phyloP scores from a whole-genome alignment of 2,797 vertebrate species.

The Vespertilio murinus region DNA sequence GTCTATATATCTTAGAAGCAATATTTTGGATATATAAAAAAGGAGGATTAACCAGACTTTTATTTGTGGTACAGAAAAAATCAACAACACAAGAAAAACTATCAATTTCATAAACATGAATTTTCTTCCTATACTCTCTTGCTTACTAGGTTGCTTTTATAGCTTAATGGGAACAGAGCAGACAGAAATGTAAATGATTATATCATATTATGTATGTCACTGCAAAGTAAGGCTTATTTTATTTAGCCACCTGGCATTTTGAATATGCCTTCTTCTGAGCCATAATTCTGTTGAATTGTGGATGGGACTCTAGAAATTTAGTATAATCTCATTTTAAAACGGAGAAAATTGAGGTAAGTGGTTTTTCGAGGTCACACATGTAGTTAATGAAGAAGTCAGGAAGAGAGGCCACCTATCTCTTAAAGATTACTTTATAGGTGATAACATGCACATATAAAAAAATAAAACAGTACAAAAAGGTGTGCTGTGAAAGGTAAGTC shows the following conservation, averaged over 20 bases:
- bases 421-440: conserved; percentile 27
- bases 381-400: conserved; percentile 42
- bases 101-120: conserved; percentile 18
- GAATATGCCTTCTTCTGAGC: conserved; percentile 10
- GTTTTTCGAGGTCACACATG: neutral
- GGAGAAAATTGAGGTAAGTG: conserved; percentile 61
- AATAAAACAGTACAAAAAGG: neutral
- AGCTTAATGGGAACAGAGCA: neutral
- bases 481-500: conserved; percentile 58
- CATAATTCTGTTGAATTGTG: conserved; percentile 36
- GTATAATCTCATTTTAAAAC: conserved; percentile 39
- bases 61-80: conserved; percentile 21
- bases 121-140: conserved; percentile 46
- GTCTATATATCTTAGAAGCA: neutral
- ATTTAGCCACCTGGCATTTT: conserved; percentile 35
- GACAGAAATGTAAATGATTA: conserved; percentile 35
- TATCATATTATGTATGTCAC: neutral
- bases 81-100: conserved; percentile 8
- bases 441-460: neutral
- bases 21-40: neutral
- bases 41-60: conserved; percentile 11
- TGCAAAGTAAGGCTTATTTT: conserved; percentile 32
- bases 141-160: neutral
- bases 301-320: conserved; percentile 33
- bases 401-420: neutral